Conservation (phyloP, 2,797 vertebrate genomes). For the Tragelaphus eurycerus region DNA sequence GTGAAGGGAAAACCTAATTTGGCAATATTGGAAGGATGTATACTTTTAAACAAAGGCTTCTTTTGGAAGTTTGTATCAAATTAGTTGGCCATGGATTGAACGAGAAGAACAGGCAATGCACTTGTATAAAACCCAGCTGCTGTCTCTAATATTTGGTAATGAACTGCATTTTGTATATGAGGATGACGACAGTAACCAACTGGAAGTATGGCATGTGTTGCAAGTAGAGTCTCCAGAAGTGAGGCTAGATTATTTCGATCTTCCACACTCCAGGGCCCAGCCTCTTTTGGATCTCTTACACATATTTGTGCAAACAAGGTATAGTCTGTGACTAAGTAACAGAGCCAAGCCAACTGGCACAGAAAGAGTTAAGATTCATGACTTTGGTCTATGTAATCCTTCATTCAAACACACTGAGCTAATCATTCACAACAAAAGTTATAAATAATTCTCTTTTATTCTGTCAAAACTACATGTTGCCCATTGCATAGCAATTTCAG, state of each 20-base stretch:
- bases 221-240: constrained; percentile 40
- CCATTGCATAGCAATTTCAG: background rate
- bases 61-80: constrained; percentile 63
- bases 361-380: constrained; percentile 49
- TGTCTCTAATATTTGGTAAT: constrained; percentile 70
- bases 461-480: background rate
- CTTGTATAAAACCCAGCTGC: constrained; percentile 55
- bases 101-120: constrained; percentile 43
- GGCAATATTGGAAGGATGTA: constrained; percentile 40
- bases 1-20: constrained; percentile 49
- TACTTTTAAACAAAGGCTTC: constrained; percentile 63
- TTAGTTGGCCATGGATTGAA: constrained; percentile 60
- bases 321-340: constrained; percentile 53
- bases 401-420: constrained; percentile 63
- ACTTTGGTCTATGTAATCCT: constrained; percentile 55
- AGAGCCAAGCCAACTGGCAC: constrained; percentile 63
- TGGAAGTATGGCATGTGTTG: constrained; percentile 50
- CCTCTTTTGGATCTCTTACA: constrained; percentile 46
- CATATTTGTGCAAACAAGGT: constrained; percentile 65
- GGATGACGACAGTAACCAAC: constrained; percentile 67
- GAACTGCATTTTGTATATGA: constrained; percentile 72
- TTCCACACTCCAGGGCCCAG: constrained; percentile 39
- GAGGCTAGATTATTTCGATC: constrained; percentile 64
- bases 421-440: constrained; percentile 45
- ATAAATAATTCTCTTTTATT: constrained; percentile 40